phyloP scores from a whole-genome alignment of 2,888 invertebrate species.

The Dorcus hopei region DNA sequence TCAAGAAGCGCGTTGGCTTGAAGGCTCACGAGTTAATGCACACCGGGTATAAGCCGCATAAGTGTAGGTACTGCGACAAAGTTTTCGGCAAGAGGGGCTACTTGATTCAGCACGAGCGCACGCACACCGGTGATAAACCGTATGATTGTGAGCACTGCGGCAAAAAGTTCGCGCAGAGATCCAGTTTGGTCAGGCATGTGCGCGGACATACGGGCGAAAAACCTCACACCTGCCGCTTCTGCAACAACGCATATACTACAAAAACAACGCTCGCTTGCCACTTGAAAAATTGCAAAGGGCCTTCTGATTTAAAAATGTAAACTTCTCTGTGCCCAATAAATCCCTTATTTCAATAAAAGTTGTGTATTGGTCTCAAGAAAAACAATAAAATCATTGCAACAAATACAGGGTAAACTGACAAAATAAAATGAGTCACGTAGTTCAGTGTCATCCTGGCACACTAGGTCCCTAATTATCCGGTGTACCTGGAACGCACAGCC shows the following conservation, averaged over 20 bases:
- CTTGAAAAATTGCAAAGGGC: conserved; percentile 1
- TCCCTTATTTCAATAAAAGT: no score
- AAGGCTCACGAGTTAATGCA: conserved; percentile 61
- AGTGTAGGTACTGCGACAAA: conserved; percentile 64
- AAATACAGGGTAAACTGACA: no score
- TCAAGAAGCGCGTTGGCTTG: conserved; percentile 43
- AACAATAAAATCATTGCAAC: no score
- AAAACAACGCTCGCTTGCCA: conserved; percentile 37
- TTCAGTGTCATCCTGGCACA: no score
- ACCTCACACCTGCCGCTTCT: conserved; percentile 37
- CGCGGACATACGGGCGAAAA: conserved; percentile 63
- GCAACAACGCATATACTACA: no score
- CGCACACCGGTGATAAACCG: conserved; percentile 64
- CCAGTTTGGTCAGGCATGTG: conserved; percentile 21
- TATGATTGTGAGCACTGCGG: conserved; percentile 65
- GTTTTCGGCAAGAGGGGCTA: conserved; percentile 48
- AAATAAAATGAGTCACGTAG: no score
- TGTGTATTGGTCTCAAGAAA: no score
- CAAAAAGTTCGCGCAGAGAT: conserved; percentile 49
- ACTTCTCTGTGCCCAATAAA: no score
- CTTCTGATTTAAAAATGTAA: no score
- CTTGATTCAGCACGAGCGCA: conserved; percentile 59
- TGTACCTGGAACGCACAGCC: no score
- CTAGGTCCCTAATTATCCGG: no score
- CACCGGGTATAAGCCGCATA: conserved; percentile 55